Percentiles rank a stretch among this genome's conserved stretches.
These are phyloP conservation scores for Diplosoma virens DNA, from an alignment of 23 tunicate genomes.

Conservation along the genomic window DNA sequence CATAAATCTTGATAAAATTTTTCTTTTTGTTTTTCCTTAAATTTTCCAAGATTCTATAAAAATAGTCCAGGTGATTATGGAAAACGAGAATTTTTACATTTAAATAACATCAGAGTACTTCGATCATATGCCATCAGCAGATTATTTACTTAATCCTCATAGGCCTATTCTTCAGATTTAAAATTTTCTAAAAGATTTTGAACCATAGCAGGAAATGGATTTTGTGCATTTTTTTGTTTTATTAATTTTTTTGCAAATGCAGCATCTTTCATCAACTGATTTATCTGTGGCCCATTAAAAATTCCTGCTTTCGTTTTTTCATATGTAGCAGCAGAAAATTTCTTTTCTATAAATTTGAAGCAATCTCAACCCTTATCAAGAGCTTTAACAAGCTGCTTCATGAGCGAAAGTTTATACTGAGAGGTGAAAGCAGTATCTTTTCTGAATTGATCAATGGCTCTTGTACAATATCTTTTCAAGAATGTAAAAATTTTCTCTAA, in stretches of 20 bases:
- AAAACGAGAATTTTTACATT: background rate
- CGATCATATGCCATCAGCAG: background rate
- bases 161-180: background rate
- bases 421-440: background rate
- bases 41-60: background rate
- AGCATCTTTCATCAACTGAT: background rate
- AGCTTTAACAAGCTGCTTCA: background rate
- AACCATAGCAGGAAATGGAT: background rate
- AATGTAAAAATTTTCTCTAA: background rate
- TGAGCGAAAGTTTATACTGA: background rate
- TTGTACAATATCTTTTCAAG: background rate
- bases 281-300: background rate
- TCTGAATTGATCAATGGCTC: background rate
- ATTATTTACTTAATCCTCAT: background rate
- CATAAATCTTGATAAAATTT: background rate
- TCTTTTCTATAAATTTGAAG: background rate
- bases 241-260: background rate
- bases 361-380: background rate
- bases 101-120: background rate
- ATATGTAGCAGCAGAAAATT: background rate
- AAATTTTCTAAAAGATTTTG: background rate
- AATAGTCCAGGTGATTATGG: too few relatives aligned
- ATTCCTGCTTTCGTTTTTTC: background rate
- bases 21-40: background rate
- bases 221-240: background rate